Base-by-base conservation (phyloP, 2,888 invertebrate genomes). In the Melolontha melolontha region DNA sequence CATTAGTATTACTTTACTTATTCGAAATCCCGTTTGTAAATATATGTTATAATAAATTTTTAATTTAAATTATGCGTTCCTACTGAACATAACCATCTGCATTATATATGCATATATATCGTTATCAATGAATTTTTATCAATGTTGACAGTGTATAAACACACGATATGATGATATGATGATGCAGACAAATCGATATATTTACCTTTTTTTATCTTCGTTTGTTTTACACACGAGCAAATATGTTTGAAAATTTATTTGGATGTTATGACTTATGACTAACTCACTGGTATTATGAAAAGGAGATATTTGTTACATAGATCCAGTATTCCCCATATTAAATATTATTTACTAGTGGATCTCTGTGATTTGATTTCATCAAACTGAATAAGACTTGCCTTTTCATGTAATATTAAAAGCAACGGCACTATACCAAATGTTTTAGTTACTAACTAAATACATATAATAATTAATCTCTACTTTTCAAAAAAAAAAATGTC, bases 81-180 rank as follows among this genome's bases (percentile, higher is more conserved):
- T 8, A 7, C 12, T 47, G 14, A 4, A 47, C 14, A 47, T 47
- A 14, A 11, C 11, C 22, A 50, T 50, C 50, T 50, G n/a, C 8
- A 10, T 1, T 27, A 22, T 50, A 17, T n/a, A 11, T 27, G 50
- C 22, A 50, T 11, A 50, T 11, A 27, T 27, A 17, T 10, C 17
- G 49, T 49, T 49, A 49, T 50, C 50, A 27, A 27, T 27, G 27
- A 27, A 50, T 50, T 34, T 34, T 34, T 50, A 50, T 50, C 50
- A 17, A 27, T 50, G 50, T 50, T 50, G 22, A 50, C 50, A 27
- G 22, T 17, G 17, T 50, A 50, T 50, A 22, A 17, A n/a, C 50
- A 27, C 22, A 27, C 27, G 22, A 27, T 50, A 22, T 27, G 50
- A n/a, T n/a, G n/a, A n/a, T n/a, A n/a, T n/a, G n/a, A n/a, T n/a